Base-by-base conservation (phyloP, 2,113 vertebrate genomes). In the Sapajus apella region DNA sequence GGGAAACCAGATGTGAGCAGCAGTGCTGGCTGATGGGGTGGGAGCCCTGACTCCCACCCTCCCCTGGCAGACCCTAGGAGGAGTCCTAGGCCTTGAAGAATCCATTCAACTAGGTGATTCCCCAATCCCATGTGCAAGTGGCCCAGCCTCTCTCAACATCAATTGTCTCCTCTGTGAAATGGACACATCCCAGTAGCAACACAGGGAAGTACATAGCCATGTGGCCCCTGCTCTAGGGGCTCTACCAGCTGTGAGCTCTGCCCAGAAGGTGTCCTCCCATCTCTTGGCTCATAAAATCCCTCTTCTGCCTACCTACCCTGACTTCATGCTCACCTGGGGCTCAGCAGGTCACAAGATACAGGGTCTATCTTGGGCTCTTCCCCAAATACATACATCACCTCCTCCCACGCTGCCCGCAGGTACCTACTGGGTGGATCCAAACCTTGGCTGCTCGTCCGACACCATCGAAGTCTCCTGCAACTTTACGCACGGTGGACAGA, bases 401-500 rank as follows among this genome's bases (percentile, higher is more conserved):
- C 8, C 35, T 30, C 64, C 86, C 35, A 0, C 37, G 0, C 91
- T 77, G 66, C 86, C 52, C 37, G 4, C 97, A 99, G 99, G 99
- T 91, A 99, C 98, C 95, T 99, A 99, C 98, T 99, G 99, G 99
- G 99, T 99, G 45, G 99, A 99, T 97, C 99, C 99, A 4, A 99
- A 99, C 80, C 99, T 99, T 0, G 99, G 99, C 97, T 99, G 99
- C 83, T 98, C 99, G 1, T 99, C 99, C 0, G 99, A 99, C 98
- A 99, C 99, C 86, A 99, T 99, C 0, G 99, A 99, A 97, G 99
- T 99, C 98, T 99, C 96, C 72, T 99, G 99, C 83, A 99, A 99
- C 98, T 99, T 99, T 98, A 99, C 99, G 17, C 99, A 98, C 0
- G 99, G 99, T n/a, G 99, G 99, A 88, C 99, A 99, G 98, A 99